These are phyloP conservation scores for Parelbella ahira DNA, from an alignment of 2,888 invertebrate genomes.

Conservation along the genomic window DNA sequence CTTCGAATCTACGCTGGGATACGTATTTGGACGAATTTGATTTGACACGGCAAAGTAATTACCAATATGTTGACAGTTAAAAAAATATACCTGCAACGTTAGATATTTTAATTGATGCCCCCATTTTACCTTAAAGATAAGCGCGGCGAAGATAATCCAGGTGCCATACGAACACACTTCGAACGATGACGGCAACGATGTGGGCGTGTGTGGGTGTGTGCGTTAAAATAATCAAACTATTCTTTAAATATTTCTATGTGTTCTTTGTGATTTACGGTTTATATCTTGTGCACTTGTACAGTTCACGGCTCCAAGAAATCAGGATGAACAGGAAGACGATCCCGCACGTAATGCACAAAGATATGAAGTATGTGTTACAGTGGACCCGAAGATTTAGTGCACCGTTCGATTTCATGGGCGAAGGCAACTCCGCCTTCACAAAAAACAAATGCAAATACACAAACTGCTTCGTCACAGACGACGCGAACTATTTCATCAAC, in stretches of 20 bases:
- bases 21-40: too few species aligned
- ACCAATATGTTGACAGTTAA: too few species aligned
- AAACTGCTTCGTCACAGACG: constrained; percentile 35
- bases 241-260: not conserved
- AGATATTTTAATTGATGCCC: too few species aligned
- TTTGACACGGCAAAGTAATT: too few species aligned
- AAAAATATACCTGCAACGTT: too few species aligned
- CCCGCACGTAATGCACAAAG: constrained; percentile 26
- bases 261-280: not conserved
- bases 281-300: constrained; percentile 21
- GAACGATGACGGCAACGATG: too few species aligned
- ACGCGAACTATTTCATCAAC: constrained; percentile 25
- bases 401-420: constrained; percentile 31
- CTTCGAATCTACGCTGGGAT: too few species aligned
- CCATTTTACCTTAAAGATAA: too few species aligned
- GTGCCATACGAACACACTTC: too few species aligned
- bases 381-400: constrained; percentile 30
- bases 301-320: constrained; percentile 23
- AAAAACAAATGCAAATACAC: constrained; percentile 30
- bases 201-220: too few species aligned
- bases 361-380: constrained; percentile 30
- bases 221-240: too few species aligned
- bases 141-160: too few species aligned
- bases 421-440: constrained; percentile 30
- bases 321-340: constrained; percentile 23